phyloP scores from a whole-genome alignment of 1,140 invertebrate species.

The Pseudomyrmex sp. region DNA sequence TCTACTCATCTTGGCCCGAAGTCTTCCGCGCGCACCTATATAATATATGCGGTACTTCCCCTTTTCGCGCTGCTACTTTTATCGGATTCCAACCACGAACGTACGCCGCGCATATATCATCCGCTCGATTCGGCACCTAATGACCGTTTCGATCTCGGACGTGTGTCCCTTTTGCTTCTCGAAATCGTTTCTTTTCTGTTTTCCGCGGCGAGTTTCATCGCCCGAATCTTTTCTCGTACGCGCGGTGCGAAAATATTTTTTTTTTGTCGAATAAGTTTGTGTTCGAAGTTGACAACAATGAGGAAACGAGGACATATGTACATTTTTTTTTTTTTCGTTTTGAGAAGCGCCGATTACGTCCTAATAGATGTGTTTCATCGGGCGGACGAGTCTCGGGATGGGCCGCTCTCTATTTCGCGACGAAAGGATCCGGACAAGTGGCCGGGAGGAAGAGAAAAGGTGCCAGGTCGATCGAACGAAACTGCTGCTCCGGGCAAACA shows the following conservation, averaged over 20 bases:
- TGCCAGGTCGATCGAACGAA: slow-evolving; percentile 63
- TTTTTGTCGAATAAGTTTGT: neutral
- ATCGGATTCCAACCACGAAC: slow-evolving; percentile 25
- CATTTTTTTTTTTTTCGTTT: neutral
- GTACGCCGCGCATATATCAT: slow-evolving; percentile 49
- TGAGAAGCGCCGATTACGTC: slow-evolving; percentile 12
- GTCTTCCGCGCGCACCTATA: slow-evolving; percentile 36
- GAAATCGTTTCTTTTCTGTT: slow-evolving; percentile 19
- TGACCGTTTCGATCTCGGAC: slow-evolving; percentile 57
- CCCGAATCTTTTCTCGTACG: neutral
- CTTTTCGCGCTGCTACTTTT: slow-evolving; percentile 44
- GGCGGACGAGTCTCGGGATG: slow-evolving; percentile 17
- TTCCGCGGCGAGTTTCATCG: neutral
- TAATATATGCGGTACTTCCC: slow-evolving; percentile 18
- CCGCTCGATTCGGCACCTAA: slow-evolving; percentile 59
- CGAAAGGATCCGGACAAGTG: slow-evolving; percentile 33
- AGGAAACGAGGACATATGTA: slow-evolving; percentile 2
- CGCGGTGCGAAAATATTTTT: slow-evolving; percentile 1
- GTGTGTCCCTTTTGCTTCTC: slow-evolving; percentile 29
- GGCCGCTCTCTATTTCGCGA: slow-evolving; percentile 40
- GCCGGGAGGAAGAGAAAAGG: slow-evolving; percentile 26
- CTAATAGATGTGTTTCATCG: slow-evolving; percentile 33
- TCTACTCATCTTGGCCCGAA: slow-evolving; percentile 53
- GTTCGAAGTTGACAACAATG: neutral
- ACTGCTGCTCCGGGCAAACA: slow-evolving; percentile 63